A percentile compares a stretch with the other conserved stretches of the same genome.
These are phyloP conservation scores for Felis catus DNA, from an alignment of 2,113 vertebrate species.

Conservation along the genomic window F.catus_Fca126_mat1.0 CM031422.1:17099001-17099500, in stretches of 20 bases:
- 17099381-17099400: conserved; percentile 95
- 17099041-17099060: conserved; percentile 96
- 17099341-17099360: conserved; percentile 99
- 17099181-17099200: conserved; percentile 96
- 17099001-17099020: conserved; percentile 99
- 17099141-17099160: conserved; percentile 98
- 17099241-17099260: conserved; percentile 98
- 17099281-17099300: conserved; percentile 95
- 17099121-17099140: conserved; percentile 96
- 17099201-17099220: conserved; percentile 97
- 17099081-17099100: conserved; percentile 94
- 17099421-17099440: conserved; percentile 91
- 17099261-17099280: conserved; percentile 94
- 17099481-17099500: conserved; percentile 98
- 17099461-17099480: conserved; percentile 99
- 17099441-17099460: conserved; percentile 95
- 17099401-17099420: conserved; percentile 97
- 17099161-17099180: conserved; percentile 98
- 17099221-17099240: conserved; percentile 95
- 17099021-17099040: conserved; percentile 97
- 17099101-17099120: conserved; percentile 97
- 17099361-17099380: conserved; percentile 99
- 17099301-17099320: conserved; percentile 97
- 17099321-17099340: conserved; percentile 98
- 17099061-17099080: conserved; percentile 93